phyloP scores from a whole-genome alignment of 2,888 invertebrate genomes.

The Elmis aenea region DNA sequence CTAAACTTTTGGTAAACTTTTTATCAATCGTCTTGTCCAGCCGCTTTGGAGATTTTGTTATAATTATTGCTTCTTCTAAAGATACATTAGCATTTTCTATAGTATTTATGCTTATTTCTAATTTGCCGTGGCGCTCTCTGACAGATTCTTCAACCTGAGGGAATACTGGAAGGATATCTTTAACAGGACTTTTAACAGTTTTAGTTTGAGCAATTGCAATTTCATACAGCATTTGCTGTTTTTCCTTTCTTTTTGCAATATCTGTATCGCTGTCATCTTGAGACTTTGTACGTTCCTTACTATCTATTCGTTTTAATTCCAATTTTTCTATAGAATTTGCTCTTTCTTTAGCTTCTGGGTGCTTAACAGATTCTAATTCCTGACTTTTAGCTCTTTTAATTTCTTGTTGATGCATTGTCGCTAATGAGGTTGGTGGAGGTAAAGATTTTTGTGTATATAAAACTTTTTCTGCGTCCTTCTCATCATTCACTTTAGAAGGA shows the following conservation, averaged over 20 bases:
- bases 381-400: slow-evolving; percentile 58
- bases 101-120: slow-evolving; percentile 68
- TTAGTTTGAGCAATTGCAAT: slow-evolving; percentile 71
- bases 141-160: slow-evolving; percentile 71
- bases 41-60: slow-evolving; percentile 70
- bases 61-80: slow-evolving; percentile 66
- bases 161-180: slow-evolving; percentile 65
- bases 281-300: slow-evolving; percentile 65
- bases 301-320: slow-evolving; percentile 53
- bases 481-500: slow-evolving; percentile 48
- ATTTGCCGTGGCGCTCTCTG: slow-evolving; percentile 66
- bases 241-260: slow-evolving; percentile 66
- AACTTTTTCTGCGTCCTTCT: slow-evolving; percentile 10
- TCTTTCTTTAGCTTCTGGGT: slow-evolving; percentile 58
- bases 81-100: slow-evolving; percentile 43
- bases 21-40: slow-evolving; percentile 53
- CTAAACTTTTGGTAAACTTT: slow-evolving; percentile 58
- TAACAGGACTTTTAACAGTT: slow-evolving; percentile 68
- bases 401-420: slow-evolving; percentile 32
- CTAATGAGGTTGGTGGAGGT: slow-evolving; percentile 30
- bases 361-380: slow-evolving; percentile 54
- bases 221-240: slow-evolving; percentile 71
- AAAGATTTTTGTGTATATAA: slow-evolving; percentile 48
- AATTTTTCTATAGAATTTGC: slow-evolving; percentile 65
- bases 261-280: slow-evolving; percentile 70